Percentiles rank a stretch among this genome's conserved stretches.
phyloP scores from a whole-genome alignment of 2,113 vertebrate genomes.

The Tachysurus fulvidraco region DNA sequence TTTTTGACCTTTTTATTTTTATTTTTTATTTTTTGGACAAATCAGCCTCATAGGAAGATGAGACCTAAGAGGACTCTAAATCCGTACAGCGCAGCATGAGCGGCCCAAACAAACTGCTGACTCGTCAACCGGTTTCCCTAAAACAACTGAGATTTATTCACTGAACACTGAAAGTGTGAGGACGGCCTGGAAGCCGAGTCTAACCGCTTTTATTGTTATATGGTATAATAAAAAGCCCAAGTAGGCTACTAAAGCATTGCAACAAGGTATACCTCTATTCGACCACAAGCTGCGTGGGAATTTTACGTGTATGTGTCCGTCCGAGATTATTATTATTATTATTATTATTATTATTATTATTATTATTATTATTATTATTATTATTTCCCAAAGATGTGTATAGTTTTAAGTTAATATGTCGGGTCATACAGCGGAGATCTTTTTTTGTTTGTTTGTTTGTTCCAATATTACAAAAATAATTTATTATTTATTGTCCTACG shows the following conservation, averaged over 20 bases:
- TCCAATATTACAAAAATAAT: constrained; percentile 93
- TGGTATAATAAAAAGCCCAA: constrained; percentile 77
- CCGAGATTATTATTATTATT: constrained; percentile 72
- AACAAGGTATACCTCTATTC: constrained; percentile 99
- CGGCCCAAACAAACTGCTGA: constrained; percentile 67
- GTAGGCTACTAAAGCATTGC: constrained; percentile 85
- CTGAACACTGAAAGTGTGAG: constrained; percentile 65
- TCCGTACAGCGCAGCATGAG: constrained; percentile 74
- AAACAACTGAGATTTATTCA: constrained; percentile 76
- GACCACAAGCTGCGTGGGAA: constrained; percentile 88
- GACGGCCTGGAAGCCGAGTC: constrained; percentile 59
- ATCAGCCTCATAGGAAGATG: constrained; percentile 59
- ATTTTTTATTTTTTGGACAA: constrained; percentile 52
- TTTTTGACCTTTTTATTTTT: constrained; percentile 2
- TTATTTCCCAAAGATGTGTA: constrained; percentile 93
- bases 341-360: constrained; percentile 51
- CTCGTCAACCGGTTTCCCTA: constrained; percentile 74
- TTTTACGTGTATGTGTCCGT: constrained; percentile 87
- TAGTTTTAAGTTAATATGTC: constrained; percentile 87
- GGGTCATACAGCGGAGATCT: constrained; percentile 71
- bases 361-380: constrained; percentile 56
- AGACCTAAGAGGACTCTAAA: constrained; percentile 63
- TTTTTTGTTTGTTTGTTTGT: constrained; percentile 79
- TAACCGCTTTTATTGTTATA: constrained; percentile 65
- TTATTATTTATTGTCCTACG: constrained; percentile 99